These are phyloP conservation scores for Sander lucioperca DNA, from an alignment of 2,113 vertebrate species.

Conservation along the genomic window DNA sequence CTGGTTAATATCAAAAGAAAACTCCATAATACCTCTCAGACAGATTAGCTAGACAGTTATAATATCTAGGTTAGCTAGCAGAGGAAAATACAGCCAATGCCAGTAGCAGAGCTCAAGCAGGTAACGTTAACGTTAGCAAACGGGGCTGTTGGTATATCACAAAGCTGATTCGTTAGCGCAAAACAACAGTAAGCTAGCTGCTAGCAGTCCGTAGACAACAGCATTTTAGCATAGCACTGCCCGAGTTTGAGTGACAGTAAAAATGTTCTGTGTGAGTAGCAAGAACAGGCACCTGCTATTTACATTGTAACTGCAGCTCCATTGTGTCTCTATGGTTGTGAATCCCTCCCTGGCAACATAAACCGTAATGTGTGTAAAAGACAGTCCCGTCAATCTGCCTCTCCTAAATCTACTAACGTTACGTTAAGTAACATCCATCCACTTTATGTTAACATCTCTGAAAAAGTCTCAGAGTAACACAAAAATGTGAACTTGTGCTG, in stretches of 20 bases:
- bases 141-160: not conserved
- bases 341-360: conserved; percentile 44
- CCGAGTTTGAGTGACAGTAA: not conserved
- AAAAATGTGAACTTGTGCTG: too few species aligned
- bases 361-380: conserved; percentile 45
- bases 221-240: not conserved
- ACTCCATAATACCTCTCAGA: conserved; percentile 78
- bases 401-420: too few species aligned
- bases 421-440: not conserved
- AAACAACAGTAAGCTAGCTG: not conserved
- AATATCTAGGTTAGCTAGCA: not conserved
- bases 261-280: not conserved
- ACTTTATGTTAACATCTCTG: not conserved
- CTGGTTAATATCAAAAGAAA: conserved; percentile 81
- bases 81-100: not conserved
- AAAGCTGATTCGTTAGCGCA: not conserved
- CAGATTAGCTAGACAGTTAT: not conserved
- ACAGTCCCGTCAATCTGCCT: not conserved
- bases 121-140: not conserved
- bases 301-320: conserved; percentile 33
- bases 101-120: conserved; percentile 9
- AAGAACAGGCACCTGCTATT: conserved; percentile 14
- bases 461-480: not conserved
- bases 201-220: not conserved
- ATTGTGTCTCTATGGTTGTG: conserved; percentile 52